These are phyloP conservation scores for Aleadryas rufinucha DNA, from an alignment of 2,113 vertebrate genomes.

Conservation along the genomic window DNA sequence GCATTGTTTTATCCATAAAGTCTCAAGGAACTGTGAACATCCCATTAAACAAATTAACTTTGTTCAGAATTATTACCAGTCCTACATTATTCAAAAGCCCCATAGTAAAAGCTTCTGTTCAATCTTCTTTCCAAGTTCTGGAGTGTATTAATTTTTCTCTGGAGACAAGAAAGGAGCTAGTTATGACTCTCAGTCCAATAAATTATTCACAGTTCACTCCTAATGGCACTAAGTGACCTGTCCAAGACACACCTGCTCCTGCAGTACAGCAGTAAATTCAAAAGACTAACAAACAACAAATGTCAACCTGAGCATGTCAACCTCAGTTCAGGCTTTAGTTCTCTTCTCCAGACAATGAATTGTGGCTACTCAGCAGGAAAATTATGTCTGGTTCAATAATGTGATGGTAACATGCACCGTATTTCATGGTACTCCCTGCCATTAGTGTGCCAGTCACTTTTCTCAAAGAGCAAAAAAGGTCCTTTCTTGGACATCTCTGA, in stretches of 20 bases:
- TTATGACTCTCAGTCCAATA: neutral
- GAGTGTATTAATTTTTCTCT: neutral
- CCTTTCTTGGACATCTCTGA: neutral
- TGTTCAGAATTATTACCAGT: neutral
- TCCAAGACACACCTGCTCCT: neutral
- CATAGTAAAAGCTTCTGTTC: neutral
- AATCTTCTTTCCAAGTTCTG: neutral
- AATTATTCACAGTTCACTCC: neutral
- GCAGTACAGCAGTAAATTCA: neutral
- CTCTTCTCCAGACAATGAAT: neutral
- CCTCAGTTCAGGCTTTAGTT: neutral
- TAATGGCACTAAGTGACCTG: neutral
- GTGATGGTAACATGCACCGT: neutral
- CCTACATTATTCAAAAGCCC: neutral
- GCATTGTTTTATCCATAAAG: neutral
- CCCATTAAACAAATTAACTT: neutral
- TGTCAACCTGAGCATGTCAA: neutral
- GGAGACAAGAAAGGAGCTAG: neutral
- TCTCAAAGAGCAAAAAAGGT: neutral
- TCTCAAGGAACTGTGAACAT: neutral
- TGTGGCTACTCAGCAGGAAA: neutral
- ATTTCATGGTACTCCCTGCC: neutral
- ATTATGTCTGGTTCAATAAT: neutral
- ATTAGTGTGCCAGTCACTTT: neutral
- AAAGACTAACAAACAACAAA: neutral